Evolutionary conservation across 1,140 invertebrate species (phyloP), one percentile per base, ranked within the genome.

Genomic region (Dolichoris vasculosae): DNA sequence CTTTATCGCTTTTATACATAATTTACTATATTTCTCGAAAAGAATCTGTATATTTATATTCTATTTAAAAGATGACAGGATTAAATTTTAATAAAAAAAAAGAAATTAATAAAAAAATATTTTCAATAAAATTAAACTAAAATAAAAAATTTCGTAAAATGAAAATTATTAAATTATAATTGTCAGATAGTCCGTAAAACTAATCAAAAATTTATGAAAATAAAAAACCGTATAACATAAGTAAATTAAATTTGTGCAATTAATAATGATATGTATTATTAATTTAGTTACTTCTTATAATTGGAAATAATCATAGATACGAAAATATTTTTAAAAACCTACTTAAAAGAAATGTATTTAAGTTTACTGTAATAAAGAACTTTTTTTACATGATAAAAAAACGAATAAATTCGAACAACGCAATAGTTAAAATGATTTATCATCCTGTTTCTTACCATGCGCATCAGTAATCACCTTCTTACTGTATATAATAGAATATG

Each of bases 181-280:
- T 59, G 26, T 59, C 23, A 6, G 20, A 26, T 26, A 59, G 13
- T 9, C 26, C 4, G 3, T 26, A 26, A 59, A 9, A 13, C 4
- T 1, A 59, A 59, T 59, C 2, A 59, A 59, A 26, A 2, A 26
- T 26, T 59, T 59, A 3, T 59, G 0, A 26, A 59, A 1, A 59
- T 26, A 2, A 2, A 59, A 59, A 59, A 26, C 55, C 23, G 55
- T 26, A 59, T 26, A 59, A 59, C 23, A 9, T 59, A 59, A 3
- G 23, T 69, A 38, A 20, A 13, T 69, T 2, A 2, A 2, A 15
- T 67, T 35, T 32, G 26, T 32, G 35, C 35, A 38, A 69, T 69
- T 69, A 38, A 75, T 13, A 75, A 46, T 75, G 71, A 75, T 75
- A 75, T 75, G 71, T 75, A 75, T 38, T 71, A 71, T 48, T n/a